Evolutionary conservation across 2,797 vertebrate species (phyloP), one percentile per base, ranked within the genome.

Genomic region (Sciurus carolinensis): DNA sequence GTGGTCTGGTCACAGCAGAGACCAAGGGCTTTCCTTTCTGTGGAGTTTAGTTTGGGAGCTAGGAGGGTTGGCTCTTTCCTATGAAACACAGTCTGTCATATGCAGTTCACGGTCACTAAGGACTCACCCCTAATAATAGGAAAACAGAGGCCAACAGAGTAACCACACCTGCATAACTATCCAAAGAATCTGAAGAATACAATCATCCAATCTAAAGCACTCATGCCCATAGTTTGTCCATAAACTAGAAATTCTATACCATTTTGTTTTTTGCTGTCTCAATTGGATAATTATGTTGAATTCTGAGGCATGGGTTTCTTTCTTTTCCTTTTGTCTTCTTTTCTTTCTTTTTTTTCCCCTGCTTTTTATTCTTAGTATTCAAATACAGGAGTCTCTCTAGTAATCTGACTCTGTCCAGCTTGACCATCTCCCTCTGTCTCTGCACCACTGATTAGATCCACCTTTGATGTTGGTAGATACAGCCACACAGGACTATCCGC

Each of bases 401-500:
- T 95, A 90, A 97, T 75, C 87, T 95, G 94, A 59, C 97, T 97
- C 96, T 93, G 59, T 92, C 97, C 93, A 14, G 1, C 93, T 91
- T 98, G 98, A 97, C 97, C 95, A 91, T 95, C 91, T 96, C 85
- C 95, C 96, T 96, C 52, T 95, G 94, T 90, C 95, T 93, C 97
- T 94, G 7, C 89, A 94, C 73, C 90, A 87, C 83, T 92, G 92
- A 85, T 87, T 76, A 96, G 97, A 81, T 83, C 67, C 80, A 96
- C 72, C 95, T 91, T 96, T 73, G 97, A 98, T 96, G 96, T 90
- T 20, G 54, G 73, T 96, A 97, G 96, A 98, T 71, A 87, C 94
- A 97, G 97, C 91, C 97, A 92, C 82, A 97, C 96, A 90, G 90
- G 94, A 94, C 96, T 82, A 96, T 98, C 99, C 96, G 96, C 82